phyloP scores from a whole-genome alignment of 2,113 vertebrate species.

The Cynopterus brachyotis region DNA sequence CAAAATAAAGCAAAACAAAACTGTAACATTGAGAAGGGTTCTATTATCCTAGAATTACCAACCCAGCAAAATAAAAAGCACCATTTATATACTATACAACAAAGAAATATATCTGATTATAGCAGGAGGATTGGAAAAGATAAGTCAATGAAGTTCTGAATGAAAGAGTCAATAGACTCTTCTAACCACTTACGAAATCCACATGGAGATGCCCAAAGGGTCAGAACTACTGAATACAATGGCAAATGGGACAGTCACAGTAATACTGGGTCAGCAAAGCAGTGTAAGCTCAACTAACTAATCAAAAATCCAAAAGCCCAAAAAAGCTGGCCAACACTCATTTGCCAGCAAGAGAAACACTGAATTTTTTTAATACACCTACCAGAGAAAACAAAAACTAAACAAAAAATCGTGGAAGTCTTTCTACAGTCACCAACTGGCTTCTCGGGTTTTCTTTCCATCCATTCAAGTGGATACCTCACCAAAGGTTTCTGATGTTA shows the following conservation, averaged over 20 bases:
- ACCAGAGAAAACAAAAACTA: not conserved
- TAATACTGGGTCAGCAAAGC: not conserved
- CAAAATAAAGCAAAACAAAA: constrained; percentile 63
- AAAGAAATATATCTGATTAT: constrained; percentile 36
- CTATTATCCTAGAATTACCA: constrained; percentile 46
- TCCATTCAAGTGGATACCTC: not conserved
- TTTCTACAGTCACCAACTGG: not conserved
- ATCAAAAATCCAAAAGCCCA: not conserved
- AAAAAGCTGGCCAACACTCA: not conserved
- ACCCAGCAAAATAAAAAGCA: constrained; percentile 58
- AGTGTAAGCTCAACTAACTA: not conserved
- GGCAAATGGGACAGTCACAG: not conserved
- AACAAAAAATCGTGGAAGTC: not conserved
- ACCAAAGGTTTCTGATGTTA: not conserved
- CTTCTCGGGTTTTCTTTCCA: not conserved
- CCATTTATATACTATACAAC: constrained; percentile 14
- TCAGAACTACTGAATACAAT: not conserved
- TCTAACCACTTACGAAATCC: constrained; percentile 19
- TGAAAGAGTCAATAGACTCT: not conserved
- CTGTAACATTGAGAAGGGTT: constrained; percentile 44
- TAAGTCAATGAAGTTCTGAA: constrained; percentile 21
- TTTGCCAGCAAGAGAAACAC: not conserved
- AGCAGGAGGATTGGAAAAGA: not conserved
- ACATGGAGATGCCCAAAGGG: not conserved
- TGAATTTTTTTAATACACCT: not conserved